A percentile compares a stretch with the other conserved stretches of the same genome.
These are phyloP conservation scores for Trididemnum nubilum DNA, from an alignment of 23 tunicate genomes.

Conservation along the genomic window DNA sequence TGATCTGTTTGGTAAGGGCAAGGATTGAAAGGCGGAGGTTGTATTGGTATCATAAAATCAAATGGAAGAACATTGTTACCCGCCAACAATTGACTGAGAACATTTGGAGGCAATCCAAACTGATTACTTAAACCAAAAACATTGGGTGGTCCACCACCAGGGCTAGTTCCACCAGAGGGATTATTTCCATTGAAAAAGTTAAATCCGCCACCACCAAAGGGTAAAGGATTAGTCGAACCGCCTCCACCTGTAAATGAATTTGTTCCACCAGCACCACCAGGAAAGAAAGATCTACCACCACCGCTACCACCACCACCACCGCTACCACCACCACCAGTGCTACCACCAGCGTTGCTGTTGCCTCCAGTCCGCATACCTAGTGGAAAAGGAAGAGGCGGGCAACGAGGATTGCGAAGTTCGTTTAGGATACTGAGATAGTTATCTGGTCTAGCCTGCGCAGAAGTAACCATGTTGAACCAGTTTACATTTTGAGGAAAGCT, in stretches of 20 bases:
- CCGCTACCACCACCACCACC: background rate
- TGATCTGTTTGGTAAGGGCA: conserved; percentile 22
- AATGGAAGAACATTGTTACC: too few relatives aligned
- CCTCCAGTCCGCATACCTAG: too few relatives aligned
- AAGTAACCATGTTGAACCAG: conserved; percentile 14
- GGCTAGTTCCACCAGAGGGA: too few relatives aligned
- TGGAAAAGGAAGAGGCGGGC: background rate
- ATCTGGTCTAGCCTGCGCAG: conserved; percentile 63
- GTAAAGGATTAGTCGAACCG: background rate
- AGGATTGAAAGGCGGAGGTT: background rate
- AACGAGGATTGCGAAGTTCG: background rate
- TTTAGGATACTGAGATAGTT: conserved; percentile 47
- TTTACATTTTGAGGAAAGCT: background rate
- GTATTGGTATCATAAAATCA: too few relatives aligned
- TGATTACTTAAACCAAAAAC: too few relatives aligned
- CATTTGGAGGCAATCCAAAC: background rate
- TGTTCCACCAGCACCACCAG: background rate
- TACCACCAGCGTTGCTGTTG: background rate
- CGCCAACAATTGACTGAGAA: too few relatives aligned
- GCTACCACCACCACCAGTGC: background rate
- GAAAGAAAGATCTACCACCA: background rate
- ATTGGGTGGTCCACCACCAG: too few relatives aligned
- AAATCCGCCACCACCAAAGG: too few relatives aligned
- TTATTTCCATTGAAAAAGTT: too few relatives aligned
- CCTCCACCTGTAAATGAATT: background rate